Conservation (phyloP, 2,888 invertebrate genomes). For the Nephrotoma guestfalica region DNA sequence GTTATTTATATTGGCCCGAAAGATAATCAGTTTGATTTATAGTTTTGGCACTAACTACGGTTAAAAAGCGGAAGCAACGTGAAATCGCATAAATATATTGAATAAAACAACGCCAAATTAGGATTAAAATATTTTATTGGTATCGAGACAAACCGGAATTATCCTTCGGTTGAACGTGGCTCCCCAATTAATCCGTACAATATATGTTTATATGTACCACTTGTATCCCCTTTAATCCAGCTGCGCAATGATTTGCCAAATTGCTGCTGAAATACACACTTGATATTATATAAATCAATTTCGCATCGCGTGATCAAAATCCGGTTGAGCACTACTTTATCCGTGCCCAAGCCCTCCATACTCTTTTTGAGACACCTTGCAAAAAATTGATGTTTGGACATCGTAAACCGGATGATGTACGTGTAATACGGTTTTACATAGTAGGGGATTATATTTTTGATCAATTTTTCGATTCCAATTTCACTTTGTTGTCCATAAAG, state of each 20-base stretch:
- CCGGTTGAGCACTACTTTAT: background rate
- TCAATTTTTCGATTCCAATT: background rate
- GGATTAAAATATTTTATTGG: background rate
- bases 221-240: background rate
- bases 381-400: background rate
- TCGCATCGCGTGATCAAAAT: background rate
- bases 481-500: background rate
- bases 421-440: background rate
- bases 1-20: background rate
- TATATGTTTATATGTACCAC: background rate
- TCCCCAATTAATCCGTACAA: background rate
- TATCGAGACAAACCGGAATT: background rate
- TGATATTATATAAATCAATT: background rate
- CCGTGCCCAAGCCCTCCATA: background rate
- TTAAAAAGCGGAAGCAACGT: background rate
- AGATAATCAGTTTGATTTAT: background rate
- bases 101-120: background rate
- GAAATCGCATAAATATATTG: background rate
- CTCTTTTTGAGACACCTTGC: background rate
- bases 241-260: background rate
- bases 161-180: background rate
- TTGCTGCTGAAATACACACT: background rate
- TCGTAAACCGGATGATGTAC: background rate
- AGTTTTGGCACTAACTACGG: background rate
- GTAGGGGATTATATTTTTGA: background rate